Conservation (phyloP, 2,888 invertebrate species). For the Drosophila rellima region DNA sequence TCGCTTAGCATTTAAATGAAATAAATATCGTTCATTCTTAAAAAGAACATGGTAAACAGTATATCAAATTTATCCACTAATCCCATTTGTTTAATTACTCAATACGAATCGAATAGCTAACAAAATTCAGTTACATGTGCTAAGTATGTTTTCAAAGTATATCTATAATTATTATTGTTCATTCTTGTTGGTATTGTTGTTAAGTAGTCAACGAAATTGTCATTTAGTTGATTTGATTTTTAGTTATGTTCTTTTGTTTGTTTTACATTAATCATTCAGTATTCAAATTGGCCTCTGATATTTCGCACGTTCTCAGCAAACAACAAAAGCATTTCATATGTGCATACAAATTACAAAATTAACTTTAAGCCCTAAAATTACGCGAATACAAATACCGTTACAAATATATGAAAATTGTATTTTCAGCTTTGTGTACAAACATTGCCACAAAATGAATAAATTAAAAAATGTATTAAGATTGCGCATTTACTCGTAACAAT, state of each 20-base stretch:
- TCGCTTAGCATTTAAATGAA: not conserved
- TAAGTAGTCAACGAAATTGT: conserved; percentile 68
- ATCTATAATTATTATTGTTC: conserved; percentile 74
- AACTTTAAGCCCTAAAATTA: conserved; percentile 53
- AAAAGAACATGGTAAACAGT: not conserved
- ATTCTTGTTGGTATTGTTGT: conserved; percentile 60
- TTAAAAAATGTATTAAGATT: conserved; percentile 35
- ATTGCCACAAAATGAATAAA: conserved; percentile 52
- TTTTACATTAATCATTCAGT: conserved; percentile 29
- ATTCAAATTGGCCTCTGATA: conserved; percentile 31
- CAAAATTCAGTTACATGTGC: conserved; percentile 53
- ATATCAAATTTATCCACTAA: conserved; percentile 26
- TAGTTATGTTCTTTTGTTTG: conserved; percentile 18
- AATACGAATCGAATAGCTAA: conserved; percentile 35
- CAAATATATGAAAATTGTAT: conserved; percentile 35
- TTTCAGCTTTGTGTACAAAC: conserved; percentile 50
- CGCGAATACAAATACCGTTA: conserved; percentile 41
- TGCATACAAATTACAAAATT: conserved; percentile 44
- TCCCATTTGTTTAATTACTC: conserved; percentile 35
- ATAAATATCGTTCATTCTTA: not conserved
- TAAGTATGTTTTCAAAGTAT: conserved; percentile 57
- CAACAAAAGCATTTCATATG: conserved; percentile 67
- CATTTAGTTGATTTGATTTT: conserved; percentile 47
- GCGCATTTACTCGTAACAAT: conserved; percentile 48
- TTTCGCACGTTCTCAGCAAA: conserved; percentile 56